Base-by-base conservation (phyloP, 2,113 vertebrate genomes). In the Pygoscelis antarcticus region DNA sequence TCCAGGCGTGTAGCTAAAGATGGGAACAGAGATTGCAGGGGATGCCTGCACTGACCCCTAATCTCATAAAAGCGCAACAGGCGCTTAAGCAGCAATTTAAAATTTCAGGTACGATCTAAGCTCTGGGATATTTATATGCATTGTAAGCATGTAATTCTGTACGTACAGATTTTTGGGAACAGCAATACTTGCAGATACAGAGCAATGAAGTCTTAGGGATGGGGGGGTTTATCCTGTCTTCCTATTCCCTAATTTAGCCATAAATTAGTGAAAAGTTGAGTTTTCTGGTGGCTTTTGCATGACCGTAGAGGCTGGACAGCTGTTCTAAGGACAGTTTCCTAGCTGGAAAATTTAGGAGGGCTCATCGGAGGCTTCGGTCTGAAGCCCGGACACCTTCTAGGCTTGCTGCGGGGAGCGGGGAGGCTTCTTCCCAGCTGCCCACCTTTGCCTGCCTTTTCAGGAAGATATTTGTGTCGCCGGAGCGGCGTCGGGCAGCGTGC, bases 111-210 rank as follows among this genome's bases (percentile, higher is more conserved):
- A 15, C 13, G 3, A 0, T 10, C 47, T 2, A 4, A 57, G 4
- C 27, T 27, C 27, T 7, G 26, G 32, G 18, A 4, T 51, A 3
- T 49, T 49, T 4, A 7, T 2, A 13, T 5, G 7, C 0, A 0
- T 32, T 34, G 21, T 40, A 30, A 69, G 1, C 1, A 0, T 0
- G 0, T 34, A 18, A n/a, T 44, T 40, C 16, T 26, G 2, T 3
- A 1, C 16, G 0, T 1, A 3, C 5, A 9, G 22, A 38, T 42
- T 61, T 47, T 16, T 4, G 40, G 66, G n/a, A 26, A 8, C 5
- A 0, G 16, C 38, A 0, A 2, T 0, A 2, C 46, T 30, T 7
- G 11, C n/a, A 40, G 36, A 16, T 0, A 6, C 23, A 9, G 19
- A 29, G 2, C 44, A 8, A 9, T 1, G 1, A 58, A 38, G 26